Percentiles rank a stretch among this genome's conserved stretches.
These are phyloP conservation scores for Helicoverpa armigera DNA, from an alignment of 1,140 invertebrate genomes.

Conservation along the genomic window DNA sequence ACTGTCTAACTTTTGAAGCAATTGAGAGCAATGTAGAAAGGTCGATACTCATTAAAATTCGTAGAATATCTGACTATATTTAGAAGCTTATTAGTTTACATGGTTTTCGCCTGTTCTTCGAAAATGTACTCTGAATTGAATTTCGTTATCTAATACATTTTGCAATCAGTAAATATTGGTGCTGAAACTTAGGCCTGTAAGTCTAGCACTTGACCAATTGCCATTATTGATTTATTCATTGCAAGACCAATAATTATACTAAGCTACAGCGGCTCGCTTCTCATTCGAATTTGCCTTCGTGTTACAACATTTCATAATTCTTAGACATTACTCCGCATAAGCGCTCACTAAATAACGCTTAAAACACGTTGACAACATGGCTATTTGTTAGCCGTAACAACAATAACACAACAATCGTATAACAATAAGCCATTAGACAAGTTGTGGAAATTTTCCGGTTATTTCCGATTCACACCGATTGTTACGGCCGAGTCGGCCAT, in stretches of 20 bases:
- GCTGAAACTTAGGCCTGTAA: conserved; percentile 1
- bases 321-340: conserved; percentile 50
- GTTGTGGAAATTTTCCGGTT: conserved; percentile 83
- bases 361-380: conserved; percentile 68
- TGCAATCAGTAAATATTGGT: conserved; percentile 29
- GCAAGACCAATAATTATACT: conserved; percentile 21
- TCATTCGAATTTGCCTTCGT: conserved; percentile 30
- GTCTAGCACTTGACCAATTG: conserved; percentile 32
- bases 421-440: conserved; percentile 85
- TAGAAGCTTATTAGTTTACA: no score
- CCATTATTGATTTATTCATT: conserved; percentile 44
- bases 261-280: not conserved
- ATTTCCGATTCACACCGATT: conserved; percentile 84
- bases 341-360: conserved; percentile 65
- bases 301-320: conserved; percentile 45
- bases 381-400: conserved; percentile 71
- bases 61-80: not conserved
- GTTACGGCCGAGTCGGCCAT: conserved; percentile 72
- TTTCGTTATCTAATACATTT: not conserved
- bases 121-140: no score
- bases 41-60: not conserved
- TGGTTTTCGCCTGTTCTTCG: no score
- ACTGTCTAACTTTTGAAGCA: no score
- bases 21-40: not conserved
- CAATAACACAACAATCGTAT: conserved; percentile 75